phyloP scores from a whole-genome alignment of 2,113 vertebrate genomes.

The Bombycilla garrulus region DNA sequence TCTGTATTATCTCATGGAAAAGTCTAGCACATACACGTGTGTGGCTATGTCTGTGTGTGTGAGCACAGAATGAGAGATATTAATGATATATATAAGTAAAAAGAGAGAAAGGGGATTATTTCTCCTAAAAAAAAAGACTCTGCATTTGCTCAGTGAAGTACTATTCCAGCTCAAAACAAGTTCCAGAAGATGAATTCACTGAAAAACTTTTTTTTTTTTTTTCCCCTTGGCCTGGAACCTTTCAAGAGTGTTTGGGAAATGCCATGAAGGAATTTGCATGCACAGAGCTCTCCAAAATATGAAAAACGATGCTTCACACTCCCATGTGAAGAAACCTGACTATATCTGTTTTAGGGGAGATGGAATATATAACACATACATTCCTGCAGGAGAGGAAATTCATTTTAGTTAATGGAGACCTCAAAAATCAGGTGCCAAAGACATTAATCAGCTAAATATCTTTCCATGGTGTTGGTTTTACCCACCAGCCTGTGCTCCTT shows the following conservation, averaged over 20 bases:
- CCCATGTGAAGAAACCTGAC: background rate
- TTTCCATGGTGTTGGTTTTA: constrained; percentile 29
- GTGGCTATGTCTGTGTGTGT: background rate
- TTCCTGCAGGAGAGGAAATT: constrained; percentile 12
- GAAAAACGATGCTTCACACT: background rate
- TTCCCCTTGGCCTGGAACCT: background rate
- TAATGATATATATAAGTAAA: background rate
- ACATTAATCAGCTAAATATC: constrained; percentile 45
- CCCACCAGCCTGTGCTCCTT: background rate
- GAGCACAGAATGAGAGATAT: background rate
- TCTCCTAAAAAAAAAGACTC: background rate
- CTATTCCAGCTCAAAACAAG: background rate
- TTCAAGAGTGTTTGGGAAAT: constrained; percentile 21
- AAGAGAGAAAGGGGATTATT: background rate
- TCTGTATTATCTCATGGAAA: background rate
- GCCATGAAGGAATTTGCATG: background rate
- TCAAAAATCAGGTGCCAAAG: constrained; percentile 53
- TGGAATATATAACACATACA: background rate
- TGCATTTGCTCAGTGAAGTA: background rate
- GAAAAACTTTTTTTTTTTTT: background rate
- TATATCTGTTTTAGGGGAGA: background rate
- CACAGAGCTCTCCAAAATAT: background rate
- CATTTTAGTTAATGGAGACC: constrained; percentile 52
- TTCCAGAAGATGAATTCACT: background rate
- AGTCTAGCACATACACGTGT: background rate